Base-by-base conservation (phyloP, 2,797 vertebrate species). In the Protonibea diacanthus region DNA sequence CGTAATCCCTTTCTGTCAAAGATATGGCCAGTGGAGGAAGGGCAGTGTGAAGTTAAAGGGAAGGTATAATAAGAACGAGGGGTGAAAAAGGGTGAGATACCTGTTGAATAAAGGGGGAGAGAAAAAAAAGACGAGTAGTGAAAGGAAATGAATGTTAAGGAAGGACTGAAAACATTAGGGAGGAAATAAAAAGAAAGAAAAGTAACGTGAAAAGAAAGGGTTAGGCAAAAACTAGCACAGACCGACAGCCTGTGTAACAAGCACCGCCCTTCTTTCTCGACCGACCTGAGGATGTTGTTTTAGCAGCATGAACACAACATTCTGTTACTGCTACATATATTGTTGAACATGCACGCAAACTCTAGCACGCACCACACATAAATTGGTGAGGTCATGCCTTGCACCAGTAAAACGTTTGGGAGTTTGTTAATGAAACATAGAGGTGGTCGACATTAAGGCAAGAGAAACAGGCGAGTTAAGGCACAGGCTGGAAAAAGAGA, bases 1-100 rank as follows among this genome's bases (percentile, higher is more conserved):
- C 38, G 64, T 85, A 89, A 85, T 74, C 80, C 86, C 70, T 70
- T 71, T 82, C 78, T 15, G 81, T 92, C 91, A 87, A 80, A 86
- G 84, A 88, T 84, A 89, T 13, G 78, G 74, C 70, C 52, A 38
- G 47, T 33, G 74, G 65, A 57, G 62, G 51, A 56, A 63, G 51
- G 62, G 21, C 8, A 42, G 64, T 52, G 66, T 66, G 45, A 80
- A 75, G 74, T 71, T 68, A 47, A 64, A 38, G 61, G 60, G 63
- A 68, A 48, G 47, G 27, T 57, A 42, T 77, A 62, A 78, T 60
- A 72, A 51, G 72, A 71, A 60, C 17, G 42, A 51, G 40, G 59
- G 5, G 42, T 55, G 20, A 53, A 38, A 70, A 70, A 62, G 23
- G 52, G 40, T 38, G 51, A 53, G 62, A 60, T 53, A 70, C 33